A percentile compares a stretch with the other conserved stretches of the same genome.
Evolutionary conservation across 2,797 vertebrate species (phyloP).

Genomic region (Onychomys leucogaster): DNA sequence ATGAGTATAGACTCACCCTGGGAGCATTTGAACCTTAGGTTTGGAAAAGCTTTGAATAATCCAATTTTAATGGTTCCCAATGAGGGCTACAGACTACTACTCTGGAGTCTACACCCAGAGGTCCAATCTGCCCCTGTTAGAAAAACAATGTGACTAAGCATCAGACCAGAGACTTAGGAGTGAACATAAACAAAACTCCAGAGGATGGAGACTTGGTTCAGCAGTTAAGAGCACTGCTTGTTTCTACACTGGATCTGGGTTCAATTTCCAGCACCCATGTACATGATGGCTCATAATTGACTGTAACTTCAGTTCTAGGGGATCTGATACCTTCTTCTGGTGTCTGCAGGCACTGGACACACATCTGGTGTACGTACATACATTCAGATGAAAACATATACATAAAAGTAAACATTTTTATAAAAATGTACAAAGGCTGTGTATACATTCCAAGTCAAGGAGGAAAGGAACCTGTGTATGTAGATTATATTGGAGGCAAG

Average conservation of each 20-base stretch:
- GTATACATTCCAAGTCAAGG: neutral
- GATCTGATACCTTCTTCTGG: neutral
- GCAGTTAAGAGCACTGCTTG: too few relatives aligned
- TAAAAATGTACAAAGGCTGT: neutral
- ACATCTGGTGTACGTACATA: too few relatives aligned
- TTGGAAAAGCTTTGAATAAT: neutral
- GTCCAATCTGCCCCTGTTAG: neutral
- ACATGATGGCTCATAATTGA: neutral
- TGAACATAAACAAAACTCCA: neutral
- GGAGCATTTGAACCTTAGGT: neutral
- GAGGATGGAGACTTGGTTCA: neutral
- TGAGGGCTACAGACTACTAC: neutral
- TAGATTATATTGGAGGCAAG: neutral
- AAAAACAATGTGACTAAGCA: neutral
- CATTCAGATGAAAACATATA: neutral
- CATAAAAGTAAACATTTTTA: neutral
- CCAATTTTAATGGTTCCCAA: neutral
- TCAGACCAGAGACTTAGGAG: neutral
- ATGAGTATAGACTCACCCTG: neutral
- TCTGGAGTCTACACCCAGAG: neutral
- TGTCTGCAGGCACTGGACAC: too few relatives aligned
- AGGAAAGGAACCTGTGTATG: neutral
- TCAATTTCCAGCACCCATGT: neutral
- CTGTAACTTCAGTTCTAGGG: neutral
- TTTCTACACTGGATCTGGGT: too few relatives aligned